phyloP scores from a whole-genome alignment of 2,888 invertebrate genomes.

The Caenorhabditis sp. region DNA sequence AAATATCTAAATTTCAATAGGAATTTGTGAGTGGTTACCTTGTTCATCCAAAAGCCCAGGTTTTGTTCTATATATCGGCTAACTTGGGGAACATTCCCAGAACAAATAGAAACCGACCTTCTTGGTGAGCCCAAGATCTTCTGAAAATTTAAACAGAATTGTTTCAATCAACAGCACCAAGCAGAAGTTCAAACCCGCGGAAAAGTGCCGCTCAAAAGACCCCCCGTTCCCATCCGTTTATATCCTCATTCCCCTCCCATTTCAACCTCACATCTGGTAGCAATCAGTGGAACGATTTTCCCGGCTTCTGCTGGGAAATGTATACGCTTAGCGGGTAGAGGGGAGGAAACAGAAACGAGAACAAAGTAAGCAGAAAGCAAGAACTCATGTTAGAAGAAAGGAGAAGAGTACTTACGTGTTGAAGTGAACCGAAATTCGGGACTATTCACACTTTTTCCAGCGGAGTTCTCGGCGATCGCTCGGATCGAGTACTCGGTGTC shows the following conservation, averaged over 20 bases:
- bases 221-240: conserved; percentile 50
- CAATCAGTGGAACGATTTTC: conserved; percentile 53
- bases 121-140: too few relatives aligned
- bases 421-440: conserved; percentile 70
- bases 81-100: too few relatives aligned
- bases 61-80: too few relatives aligned
- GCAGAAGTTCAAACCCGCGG: neutral
- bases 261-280: conserved; percentile 46
- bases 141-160: too few relatives aligned
- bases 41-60: too few relatives aligned
- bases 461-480: conserved; percentile 75
- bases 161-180: too few relatives aligned
- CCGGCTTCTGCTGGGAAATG: conserved; percentile 25
- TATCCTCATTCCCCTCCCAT: conserved; percentile 16
- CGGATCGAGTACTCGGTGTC: conserved; percentile 72
- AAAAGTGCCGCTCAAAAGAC: neutral
- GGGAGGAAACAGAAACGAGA: conserved; percentile 16
- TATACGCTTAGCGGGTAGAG: conserved; percentile 7
- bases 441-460: conserved; percentile 74
- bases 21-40: too few relatives aligned
- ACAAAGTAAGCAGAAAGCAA: neutral
- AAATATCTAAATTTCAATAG: too few relatives aligned
- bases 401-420: conserved; percentile 70
- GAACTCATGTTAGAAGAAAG: conserved; percentile 3
- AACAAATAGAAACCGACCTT: too few relatives aligned